Percentiles rank a stretch among this genome's conserved stretches.
These are phyloP conservation scores for Unio pictorum DNA, from an alignment of 2,888 invertebrate species.

Conservation along the genomic window DNA sequence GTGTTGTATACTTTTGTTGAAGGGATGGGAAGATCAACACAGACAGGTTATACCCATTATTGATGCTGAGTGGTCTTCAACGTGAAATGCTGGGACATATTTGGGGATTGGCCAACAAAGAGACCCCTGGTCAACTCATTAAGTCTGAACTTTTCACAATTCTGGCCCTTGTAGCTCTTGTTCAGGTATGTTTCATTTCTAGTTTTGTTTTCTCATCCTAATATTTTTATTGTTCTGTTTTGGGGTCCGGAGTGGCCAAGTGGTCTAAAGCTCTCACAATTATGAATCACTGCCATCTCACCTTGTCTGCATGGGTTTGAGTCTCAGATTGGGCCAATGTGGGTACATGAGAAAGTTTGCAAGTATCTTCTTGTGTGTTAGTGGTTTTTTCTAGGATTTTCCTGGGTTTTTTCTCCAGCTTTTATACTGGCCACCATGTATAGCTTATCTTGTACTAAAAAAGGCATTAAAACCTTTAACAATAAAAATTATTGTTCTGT, in stretches of 20 bases:
- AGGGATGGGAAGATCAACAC: conserved; percentile 68
- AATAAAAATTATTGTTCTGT: neutral
- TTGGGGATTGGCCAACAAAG: conserved; percentile 73
- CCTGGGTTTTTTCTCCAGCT: no score
- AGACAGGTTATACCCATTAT: conserved; percentile 72
- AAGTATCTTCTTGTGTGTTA: no score
- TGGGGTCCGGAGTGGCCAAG: no score
- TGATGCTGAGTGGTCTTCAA: conserved; percentile 72
- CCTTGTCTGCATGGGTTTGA: no score
- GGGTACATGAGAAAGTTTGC: no score
- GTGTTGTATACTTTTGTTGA: conserved; percentile 6
- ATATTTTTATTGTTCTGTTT: neutral
- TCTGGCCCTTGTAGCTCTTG: conserved; percentile 73
- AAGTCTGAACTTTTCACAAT: conserved; percentile 72
- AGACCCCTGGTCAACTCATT: conserved; percentile 72
- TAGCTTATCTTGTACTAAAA: no score
- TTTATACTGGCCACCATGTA: no score
- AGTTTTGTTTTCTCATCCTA: neutral
- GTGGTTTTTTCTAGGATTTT: no score
- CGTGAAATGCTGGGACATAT: conserved; percentile 72
- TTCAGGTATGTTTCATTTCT: conserved; percentile 67
- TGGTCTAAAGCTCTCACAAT: no score
- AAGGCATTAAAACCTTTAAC: no score
- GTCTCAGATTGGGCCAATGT: no score
- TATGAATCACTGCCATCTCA: no score